Percentiles rank a stretch among this genome's conserved stretches.
These are phyloP conservation scores for Smithornis capensis DNA, from an alignment of 2,113 vertebrate genomes.

Conservation along the genomic window DNA sequence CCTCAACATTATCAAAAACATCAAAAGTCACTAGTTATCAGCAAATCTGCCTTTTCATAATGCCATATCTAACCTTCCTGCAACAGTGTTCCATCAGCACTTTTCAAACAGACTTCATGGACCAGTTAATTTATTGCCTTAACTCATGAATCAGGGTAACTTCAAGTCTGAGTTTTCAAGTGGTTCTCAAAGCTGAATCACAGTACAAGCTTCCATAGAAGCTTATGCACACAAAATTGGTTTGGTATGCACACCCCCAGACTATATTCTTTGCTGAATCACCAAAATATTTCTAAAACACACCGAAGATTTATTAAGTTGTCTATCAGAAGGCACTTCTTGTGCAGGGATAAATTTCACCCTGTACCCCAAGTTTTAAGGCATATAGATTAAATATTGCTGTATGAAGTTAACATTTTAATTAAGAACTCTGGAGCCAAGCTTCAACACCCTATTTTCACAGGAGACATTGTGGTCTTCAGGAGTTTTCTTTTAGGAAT, in stretches of 20 bases:
- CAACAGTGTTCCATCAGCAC: background rate
- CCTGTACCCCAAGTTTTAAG: background rate
- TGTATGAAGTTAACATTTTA: background rate
- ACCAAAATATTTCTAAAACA: background rate
- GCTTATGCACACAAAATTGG: background rate
- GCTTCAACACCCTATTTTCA: background rate
- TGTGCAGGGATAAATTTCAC: background rate
- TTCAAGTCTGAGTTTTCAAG: background rate
- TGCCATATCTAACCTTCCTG: background rate
- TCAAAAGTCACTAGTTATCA: background rate
- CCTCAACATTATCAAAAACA: background rate
- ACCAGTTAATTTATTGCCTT: background rate
- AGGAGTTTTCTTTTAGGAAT: background rate
- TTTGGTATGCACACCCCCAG: background rate
- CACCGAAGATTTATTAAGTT: background rate
- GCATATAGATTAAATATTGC: background rate
- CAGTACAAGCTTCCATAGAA: background rate
- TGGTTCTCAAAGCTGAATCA: background rate
- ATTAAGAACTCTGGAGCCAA: background rate
- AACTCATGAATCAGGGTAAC: background rate
- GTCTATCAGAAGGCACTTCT: conserved; percentile 5
- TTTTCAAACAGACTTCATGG: background rate
- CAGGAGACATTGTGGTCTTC: background rate
- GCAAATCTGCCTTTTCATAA: background rate
- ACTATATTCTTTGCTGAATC: background rate